A percentile compares a stretch with the other conserved stretches of the same genome.
Evolutionary conservation across 2,888 invertebrate genomes (phyloP).

Genomic region (Tenthredo scrophulariae): DNA sequence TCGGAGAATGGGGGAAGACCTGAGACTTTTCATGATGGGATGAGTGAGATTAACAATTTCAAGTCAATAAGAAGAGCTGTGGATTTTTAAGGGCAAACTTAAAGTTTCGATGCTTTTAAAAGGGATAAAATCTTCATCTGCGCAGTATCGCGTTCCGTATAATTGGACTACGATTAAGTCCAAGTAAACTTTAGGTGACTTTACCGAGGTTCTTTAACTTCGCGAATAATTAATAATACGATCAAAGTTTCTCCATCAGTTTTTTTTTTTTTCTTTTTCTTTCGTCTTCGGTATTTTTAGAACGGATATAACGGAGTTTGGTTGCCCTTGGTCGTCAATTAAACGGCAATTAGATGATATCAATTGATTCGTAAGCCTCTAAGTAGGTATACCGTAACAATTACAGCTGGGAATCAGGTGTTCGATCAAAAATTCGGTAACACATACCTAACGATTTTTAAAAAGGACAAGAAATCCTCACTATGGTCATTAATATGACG

Average conservation of each 20-base stretch:
- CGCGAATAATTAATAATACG: background rate
- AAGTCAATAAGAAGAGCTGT: background rate
- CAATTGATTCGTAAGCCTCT: background rate
- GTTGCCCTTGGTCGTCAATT: background rate
- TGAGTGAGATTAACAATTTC: slow-evolving; percentile 9
- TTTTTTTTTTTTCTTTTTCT: background rate
- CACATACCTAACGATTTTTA: background rate
- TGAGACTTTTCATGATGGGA: background rate
- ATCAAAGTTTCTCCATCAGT: background rate
- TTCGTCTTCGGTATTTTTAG: background rate
- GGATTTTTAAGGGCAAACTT: background rate
- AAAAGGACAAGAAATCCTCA: background rate
- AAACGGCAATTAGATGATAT: background rate
- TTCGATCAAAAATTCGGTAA: background rate
- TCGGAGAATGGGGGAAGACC: background rate
- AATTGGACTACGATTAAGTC: slow-evolving; percentile 18
- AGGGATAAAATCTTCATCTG: slow-evolving; percentile 1
- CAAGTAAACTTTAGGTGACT: background rate
- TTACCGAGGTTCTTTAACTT: background rate
- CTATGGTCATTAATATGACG: background rate
- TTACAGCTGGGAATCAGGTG: background rate
- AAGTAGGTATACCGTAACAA: background rate
- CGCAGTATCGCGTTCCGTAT: background rate
- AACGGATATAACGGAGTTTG: background rate
- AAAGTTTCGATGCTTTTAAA: background rate